Evolutionary conservation across 2,113 vertebrate genomes (phyloP), one percentile per base, ranked within the genome.

Genomic region (Gymnogyps californianus): DNA sequence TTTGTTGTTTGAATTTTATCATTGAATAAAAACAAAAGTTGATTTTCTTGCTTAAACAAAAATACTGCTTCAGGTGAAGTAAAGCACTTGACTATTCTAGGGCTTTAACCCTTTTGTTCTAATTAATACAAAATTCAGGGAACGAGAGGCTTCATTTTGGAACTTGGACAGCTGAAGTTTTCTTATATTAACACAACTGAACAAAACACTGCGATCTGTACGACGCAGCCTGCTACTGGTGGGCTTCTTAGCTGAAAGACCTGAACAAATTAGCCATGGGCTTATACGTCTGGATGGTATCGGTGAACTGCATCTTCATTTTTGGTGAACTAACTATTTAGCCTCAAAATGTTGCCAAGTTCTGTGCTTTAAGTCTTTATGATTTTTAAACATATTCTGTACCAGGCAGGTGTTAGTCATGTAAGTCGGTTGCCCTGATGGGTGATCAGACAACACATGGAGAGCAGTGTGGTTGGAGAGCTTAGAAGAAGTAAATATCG

Each of bases 191-290:
- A 52, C 47, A 11, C 10, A 44, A 3, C 22, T 2, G 66, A 38
- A 18, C 64, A 26, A 26, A 76, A 0, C 6, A 0, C 7, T 2
- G 49, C 1, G 17, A 3, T 9, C 15, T 13, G 32, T 4, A 1
- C 2, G 1, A 4, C 12, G 0, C 7, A 4, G 38, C 55, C 38
- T 16, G 16, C 24, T 19, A 3, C 32, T 3, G 15, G 3, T 6
- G 46, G 26, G 59, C 44, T 57, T 11, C 20, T 7, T 2, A 9
- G 34, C 59, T 22, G 28, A 4, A 16, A 17, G 49, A 11, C 32
- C 58, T 8, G 29, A 22, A 3, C 13, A 14, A 9, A 3, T 24
- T 3, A 36, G 52, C 71, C 31, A 0, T 3, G n/a, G 78, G 18
- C 46, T 91, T 9, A 6, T 14, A 1, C 16, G 29, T 11, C 44